Conservation (phyloP, 2,888 invertebrate genomes). For the Eupithecia subumbrata region DNA sequence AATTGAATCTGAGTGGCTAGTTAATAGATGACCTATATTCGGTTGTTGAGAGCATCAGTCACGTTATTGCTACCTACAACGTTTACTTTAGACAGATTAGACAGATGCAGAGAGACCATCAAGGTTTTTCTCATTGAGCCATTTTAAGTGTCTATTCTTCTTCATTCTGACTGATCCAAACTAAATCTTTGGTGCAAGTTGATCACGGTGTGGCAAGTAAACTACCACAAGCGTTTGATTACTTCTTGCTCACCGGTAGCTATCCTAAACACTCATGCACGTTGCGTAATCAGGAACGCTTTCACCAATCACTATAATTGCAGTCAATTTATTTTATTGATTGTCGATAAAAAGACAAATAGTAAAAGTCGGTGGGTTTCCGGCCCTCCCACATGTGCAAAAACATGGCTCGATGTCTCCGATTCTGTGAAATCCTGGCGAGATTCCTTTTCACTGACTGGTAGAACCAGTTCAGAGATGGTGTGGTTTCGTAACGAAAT, state of each 20-base stretch:
- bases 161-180: background rate
- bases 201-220: background rate
- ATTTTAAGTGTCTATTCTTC: background rate
- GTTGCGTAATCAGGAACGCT: conserved; percentile 47
- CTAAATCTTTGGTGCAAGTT: background rate
- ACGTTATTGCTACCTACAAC: background rate
- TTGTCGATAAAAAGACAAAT: conserved; percentile 49
- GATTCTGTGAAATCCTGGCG: conserved; percentile 45
- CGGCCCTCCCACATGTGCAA: conserved; percentile 51
- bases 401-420: conserved; percentile 37
- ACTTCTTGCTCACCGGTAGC: background rate
- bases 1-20: background rate
- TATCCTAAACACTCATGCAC: conserved; percentile 30
- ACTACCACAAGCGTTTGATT: background rate
- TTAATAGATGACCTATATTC: conserved; percentile 4
- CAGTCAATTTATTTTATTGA: conserved; percentile 54
- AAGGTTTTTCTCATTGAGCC: background rate
- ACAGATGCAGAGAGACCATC: background rate
- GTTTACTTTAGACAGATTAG: background rate
- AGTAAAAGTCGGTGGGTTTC: conserved; percentile 50
- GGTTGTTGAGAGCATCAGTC: background rate
- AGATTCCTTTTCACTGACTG: conserved; percentile 25
- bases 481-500: conserved; percentile 22
- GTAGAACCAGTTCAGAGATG: conserved; percentile 46
- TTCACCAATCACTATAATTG: conserved; percentile 57